Conservation (phyloP, 2,888 invertebrate genomes). For the Venusia cambrica region DNA sequence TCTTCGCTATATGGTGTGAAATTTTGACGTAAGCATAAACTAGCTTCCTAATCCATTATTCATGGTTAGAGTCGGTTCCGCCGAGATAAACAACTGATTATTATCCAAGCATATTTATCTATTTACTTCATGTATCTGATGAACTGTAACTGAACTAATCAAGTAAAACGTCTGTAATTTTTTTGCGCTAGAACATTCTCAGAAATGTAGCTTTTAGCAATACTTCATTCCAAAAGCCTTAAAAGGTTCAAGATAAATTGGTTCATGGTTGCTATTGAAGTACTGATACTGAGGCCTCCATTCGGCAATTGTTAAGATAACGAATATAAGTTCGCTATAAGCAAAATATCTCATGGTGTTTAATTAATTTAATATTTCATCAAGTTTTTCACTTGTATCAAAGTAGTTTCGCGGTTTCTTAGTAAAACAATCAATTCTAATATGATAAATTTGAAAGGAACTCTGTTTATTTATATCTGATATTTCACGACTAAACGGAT, state of each 20-base stretch:
- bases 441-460: too few relatives aligned
- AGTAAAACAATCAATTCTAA: too few relatives aligned
- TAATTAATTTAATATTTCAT: too few relatives aligned
- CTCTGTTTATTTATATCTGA: too few relatives aligned
- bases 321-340: too few relatives aligned
- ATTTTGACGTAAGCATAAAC: conserved; percentile 28
- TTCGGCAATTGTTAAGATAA: conserved; percentile 8
- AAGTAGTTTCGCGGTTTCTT: too few relatives aligned
- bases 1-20: conserved; percentile 41
- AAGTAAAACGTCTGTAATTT: conserved; percentile 1
- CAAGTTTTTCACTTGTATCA: too few relatives aligned
- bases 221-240: conserved; percentile 26
- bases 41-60: conserved; percentile 20
- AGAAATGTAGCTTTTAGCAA: conserved; percentile 24
- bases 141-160: too few relatives aligned
- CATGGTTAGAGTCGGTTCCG: conserved; percentile 14
- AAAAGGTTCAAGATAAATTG: conserved; percentile 17
- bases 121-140: conserved; percentile 1
- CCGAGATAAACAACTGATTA: conserved; percentile 1
- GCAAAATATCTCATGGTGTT: too few relatives aligned
- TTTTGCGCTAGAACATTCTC: conserved; percentile 18
- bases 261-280: conserved; percentile 20
- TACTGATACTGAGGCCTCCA: conserved; percentile 10
- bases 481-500: too few relatives aligned
- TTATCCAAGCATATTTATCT: background rate